Evolutionary conservation across 2,113 vertebrate species (phyloP).

Genomic region (Cichladusa arquata): DNA sequence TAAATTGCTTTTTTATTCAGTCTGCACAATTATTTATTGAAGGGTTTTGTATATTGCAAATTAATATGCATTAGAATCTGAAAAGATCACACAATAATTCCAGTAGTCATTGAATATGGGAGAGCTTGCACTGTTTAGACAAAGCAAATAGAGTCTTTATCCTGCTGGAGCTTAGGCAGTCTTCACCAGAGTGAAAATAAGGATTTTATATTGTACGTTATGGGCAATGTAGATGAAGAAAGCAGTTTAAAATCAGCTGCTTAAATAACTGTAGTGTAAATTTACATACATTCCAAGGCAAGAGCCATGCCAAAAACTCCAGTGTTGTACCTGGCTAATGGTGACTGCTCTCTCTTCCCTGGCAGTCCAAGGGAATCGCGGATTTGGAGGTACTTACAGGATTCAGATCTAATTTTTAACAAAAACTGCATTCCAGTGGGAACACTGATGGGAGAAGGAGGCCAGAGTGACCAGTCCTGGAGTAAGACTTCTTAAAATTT

Average conservation of each 20-base stretch:
- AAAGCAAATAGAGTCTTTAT: neutral
- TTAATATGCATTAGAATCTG: constrained; percentile 58
- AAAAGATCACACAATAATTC: constrained; percentile 20
- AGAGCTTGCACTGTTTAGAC: neutral
- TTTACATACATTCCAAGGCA: neutral
- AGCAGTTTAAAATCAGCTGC: neutral
- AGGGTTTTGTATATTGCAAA: constrained; percentile 58
- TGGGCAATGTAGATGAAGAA: neutral
- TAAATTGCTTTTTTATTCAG: constrained; percentile 73
- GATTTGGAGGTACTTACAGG: neutral
- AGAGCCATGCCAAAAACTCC: neutral
- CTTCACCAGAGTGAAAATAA: neutral
- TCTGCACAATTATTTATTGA: constrained; percentile 68
- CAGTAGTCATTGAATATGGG: neutral
- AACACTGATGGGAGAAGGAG: neutral
- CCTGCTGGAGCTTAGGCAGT: neutral
- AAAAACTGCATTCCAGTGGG: neutral
- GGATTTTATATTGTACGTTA: neutral
- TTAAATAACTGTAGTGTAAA: neutral
- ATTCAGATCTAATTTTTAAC: neutral
- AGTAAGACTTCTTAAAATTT: neutral
- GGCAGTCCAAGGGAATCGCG: neutral
- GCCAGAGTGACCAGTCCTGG: neutral
- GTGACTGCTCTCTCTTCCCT: neutral
- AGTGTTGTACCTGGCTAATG: neutral